Evolutionary conservation across 2,797 vertebrate species (phyloP).

Genomic region (Darevskia nairensis): DNA sequence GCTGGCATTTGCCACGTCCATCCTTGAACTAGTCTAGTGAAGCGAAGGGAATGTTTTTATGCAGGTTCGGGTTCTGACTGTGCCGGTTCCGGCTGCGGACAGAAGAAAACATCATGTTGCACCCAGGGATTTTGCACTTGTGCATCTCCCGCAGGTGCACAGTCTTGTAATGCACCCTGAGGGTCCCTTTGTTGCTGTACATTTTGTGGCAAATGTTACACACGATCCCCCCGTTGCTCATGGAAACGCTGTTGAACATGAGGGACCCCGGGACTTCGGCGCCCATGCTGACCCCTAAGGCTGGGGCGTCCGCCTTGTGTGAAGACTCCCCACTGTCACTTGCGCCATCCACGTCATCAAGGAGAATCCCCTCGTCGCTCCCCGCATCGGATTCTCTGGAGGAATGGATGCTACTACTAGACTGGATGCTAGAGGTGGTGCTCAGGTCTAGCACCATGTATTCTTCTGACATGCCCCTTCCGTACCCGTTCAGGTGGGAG

Average conservation of each 20-base stretch:
- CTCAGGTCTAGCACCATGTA: conserved; percentile 97
- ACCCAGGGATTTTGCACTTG: conserved; percentile 96
- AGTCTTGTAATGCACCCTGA: conserved; percentile 98
- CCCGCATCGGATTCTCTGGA: conserved; percentile 94
- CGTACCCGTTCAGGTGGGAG: conserved; percentile 89
- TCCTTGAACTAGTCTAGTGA: conserved; percentile 88
- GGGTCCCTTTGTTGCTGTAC: conserved; percentile 99
- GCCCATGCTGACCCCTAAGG: conserved; percentile 78
- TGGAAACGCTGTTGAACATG: conserved; percentile 85
- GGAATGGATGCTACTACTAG: conserved; percentile 95
- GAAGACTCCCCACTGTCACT: conserved; percentile 92
- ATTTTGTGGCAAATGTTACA: conserved; percentile 99
- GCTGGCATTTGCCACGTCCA: conserved; percentile 76
- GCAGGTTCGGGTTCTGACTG: conserved; percentile 98
- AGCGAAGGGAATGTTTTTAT: conserved; percentile 95
- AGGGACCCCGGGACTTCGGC: conserved; percentile 83
- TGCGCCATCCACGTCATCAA: conserved; percentile 92
- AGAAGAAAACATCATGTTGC: conserved; percentile 99
- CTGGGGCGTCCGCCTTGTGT: conserved; percentile 79
- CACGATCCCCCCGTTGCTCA: conserved; percentile 90
- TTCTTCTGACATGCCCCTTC: conserved; percentile 87
- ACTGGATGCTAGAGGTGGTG: conserved; percentile 95
- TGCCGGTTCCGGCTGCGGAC: conserved; percentile 97
- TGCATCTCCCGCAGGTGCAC: conserved; percentile 99
- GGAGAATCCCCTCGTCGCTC: conserved; percentile 95